Base-by-base conservation (phyloP, 2,888 invertebrate species). In the Chloromyia formosa region DNA sequence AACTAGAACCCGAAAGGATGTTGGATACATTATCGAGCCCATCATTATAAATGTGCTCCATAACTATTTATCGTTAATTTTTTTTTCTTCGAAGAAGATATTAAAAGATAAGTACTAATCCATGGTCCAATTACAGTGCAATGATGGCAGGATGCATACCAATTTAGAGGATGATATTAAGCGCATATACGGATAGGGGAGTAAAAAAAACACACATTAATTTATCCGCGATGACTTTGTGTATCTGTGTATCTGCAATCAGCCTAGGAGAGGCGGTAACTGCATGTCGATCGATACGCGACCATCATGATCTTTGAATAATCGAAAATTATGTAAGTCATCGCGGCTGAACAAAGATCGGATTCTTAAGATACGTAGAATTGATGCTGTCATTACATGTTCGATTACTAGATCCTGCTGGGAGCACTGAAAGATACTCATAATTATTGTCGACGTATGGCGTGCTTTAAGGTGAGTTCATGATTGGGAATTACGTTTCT, bases 311-410 rank as follows among this genome's bases (percentile, higher is more conserved):
- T 49, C 49, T 49, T 49, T 49, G 16, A 49, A 49, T 49, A 7
- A 49, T 49, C 49, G 49, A 49, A 49, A 49, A 49, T 12, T 49
- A 49, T 49, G 49, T 49, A 49, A 3, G 49, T 49, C 49, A 49
- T 49, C 14, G 10, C 3, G 49, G 27, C 27, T 49, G 49, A 49
- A 49, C 49, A 49, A 49, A 49, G 49, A 49, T 49, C 49, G 12
- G 49, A n/a, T 49, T n/a, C 49, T n/a, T 49, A n/a, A 49, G 49
- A 49, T 49, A 49, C 3, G 49, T 49, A n/a, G 49, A 49, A 49
- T 49, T 49, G 49, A 49, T 49, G 49, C 12, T 49, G 49, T 49
- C 49, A 49, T 49, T 49, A 49, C 49, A 49, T 49, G 49, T 49
- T 49, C 49, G 49, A 49, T 49, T 49, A 49, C 49, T 2, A 49